These are phyloP conservation scores for Steinernema hermaphroditum DNA, from an alignment of 2,888 invertebrate genomes.

Conservation along the genomic window DNA sequence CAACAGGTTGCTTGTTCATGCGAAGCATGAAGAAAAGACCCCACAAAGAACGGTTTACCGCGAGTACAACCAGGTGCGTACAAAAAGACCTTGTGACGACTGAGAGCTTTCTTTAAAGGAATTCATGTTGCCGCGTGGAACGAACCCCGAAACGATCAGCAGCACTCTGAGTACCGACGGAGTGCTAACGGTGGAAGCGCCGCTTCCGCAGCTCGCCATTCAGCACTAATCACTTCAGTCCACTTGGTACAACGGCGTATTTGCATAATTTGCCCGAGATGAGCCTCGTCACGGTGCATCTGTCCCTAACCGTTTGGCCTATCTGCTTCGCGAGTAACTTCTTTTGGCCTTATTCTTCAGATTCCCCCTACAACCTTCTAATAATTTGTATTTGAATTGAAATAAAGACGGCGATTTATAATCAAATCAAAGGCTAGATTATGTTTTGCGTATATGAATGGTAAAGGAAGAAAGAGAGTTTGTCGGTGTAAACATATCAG, in stretches of 20 bases:
- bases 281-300: no score
- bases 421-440: no score
- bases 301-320: neutral
- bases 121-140: constrained; percentile 92
- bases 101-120: constrained; percentile 70
- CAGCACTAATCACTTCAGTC: constrained; percentile 46
- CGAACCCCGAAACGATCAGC: constrained; percentile 91
- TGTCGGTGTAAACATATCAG: no score
- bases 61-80: constrained; percentile 80
- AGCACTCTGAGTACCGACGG: constrained; percentile 94
- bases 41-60: constrained; percentile 94
- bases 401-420: no score
- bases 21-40: constrained; percentile 95
- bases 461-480: no score
- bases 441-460: no score
- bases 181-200: constrained; percentile 92
- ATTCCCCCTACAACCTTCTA: no score
- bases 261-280: no score
- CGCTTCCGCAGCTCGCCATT: constrained; percentile 75
- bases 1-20: constrained; percentile 84
- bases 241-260: neutral
- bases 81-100: neutral
- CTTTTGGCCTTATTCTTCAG: no score
- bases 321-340: constrained; percentile 21
- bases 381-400: no score